A percentile compares a stretch with the other conserved stretches of the same genome.
These are phyloP conservation scores for Lepas anatifera DNA, from an alignment of 2,888 invertebrate species.

Conservation along the genomic window DNA sequence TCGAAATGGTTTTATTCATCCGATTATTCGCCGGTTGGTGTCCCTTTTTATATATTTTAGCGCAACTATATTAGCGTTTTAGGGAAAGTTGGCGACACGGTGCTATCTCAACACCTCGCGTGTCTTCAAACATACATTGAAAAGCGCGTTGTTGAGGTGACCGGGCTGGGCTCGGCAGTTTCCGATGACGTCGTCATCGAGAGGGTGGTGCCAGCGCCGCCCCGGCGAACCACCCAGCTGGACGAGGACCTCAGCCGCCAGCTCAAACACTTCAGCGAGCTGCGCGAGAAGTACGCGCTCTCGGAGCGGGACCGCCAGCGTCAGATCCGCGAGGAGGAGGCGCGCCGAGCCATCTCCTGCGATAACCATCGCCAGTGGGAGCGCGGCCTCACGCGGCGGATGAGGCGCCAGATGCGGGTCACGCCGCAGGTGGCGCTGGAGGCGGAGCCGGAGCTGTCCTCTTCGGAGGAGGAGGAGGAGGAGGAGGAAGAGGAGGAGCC, in stretches of 20 bases:
- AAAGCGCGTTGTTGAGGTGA: too few species aligned
- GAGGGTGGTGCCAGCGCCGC: conserved; percentile 2
- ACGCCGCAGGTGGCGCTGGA: conserved; percentile 16
- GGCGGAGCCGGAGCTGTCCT: conserved; percentile 18
- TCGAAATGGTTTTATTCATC: too few species aligned
- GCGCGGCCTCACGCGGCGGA: background rate
- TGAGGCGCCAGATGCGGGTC: conserved; percentile 14
- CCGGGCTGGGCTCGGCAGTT: background rate
- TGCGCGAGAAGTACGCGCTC: background rate
- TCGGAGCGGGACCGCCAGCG: background rate
- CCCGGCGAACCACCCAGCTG: background rate
- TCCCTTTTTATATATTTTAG: too few species aligned
- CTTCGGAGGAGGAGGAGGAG: conserved; percentile 26
- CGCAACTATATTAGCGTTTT: too few species aligned
- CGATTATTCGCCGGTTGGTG: too few species aligned
- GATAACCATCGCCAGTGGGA: background rate
- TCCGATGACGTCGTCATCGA: background rate
- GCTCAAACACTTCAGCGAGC: background rate
- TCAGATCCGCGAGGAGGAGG: background rate
- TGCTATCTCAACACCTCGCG: too few species aligned
- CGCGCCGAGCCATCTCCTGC: background rate
- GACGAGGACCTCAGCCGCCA: background rate
- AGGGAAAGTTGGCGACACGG: too few species aligned
- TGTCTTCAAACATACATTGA: too few species aligned
- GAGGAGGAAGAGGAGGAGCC: conserved; percentile 39